These are phyloP conservation scores for Tenualosa thibaudeaui DNA, from an alignment of 2,797 vertebrate species.

Conservation along the genomic window DNA sequence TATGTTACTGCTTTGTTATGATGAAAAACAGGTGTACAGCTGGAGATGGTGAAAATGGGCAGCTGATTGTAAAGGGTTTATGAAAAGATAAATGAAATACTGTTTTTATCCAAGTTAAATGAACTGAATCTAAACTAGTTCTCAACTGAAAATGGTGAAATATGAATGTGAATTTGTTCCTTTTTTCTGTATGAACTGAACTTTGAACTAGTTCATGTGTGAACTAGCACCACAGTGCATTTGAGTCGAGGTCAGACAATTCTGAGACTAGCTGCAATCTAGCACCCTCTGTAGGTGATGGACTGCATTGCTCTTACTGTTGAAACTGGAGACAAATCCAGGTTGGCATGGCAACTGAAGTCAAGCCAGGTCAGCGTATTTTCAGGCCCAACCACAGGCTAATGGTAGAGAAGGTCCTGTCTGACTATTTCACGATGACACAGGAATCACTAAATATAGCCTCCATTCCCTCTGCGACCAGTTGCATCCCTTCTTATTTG, in stretches of 20 bases:
- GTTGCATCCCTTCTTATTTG: neutral
- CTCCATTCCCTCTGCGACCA: neutral
- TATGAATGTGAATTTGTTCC: too few relatives aligned
- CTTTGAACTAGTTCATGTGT: too few relatives aligned
- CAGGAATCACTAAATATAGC: neutral
- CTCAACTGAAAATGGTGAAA: too few relatives aligned
- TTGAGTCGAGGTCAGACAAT: neutral
- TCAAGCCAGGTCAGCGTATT: slow-evolving; percentile 55
- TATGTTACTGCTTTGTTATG: too few relatives aligned
- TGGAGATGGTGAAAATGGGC: too few relatives aligned
- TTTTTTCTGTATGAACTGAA: too few relatives aligned
- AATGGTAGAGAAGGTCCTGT: neutral
- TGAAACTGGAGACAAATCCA: slow-evolving; percentile 50
- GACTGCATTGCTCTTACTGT: slow-evolving; percentile 52
- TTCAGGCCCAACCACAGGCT: neutral
- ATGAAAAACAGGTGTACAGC: too few relatives aligned
- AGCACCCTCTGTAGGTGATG: slow-evolving; percentile 53
- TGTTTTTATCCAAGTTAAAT: too few relatives aligned
- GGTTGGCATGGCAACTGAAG: slow-evolving; percentile 69
- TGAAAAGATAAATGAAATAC: too few relatives aligned
- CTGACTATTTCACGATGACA: neutral
- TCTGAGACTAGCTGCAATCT: neutral
- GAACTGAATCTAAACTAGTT: too few relatives aligned
- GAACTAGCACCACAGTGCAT: too few relatives aligned
- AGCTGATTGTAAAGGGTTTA: too few relatives aligned